Conservation (phyloP, 2,797 vertebrate genomes). For the Kryptopterus vitreolus region DNA sequence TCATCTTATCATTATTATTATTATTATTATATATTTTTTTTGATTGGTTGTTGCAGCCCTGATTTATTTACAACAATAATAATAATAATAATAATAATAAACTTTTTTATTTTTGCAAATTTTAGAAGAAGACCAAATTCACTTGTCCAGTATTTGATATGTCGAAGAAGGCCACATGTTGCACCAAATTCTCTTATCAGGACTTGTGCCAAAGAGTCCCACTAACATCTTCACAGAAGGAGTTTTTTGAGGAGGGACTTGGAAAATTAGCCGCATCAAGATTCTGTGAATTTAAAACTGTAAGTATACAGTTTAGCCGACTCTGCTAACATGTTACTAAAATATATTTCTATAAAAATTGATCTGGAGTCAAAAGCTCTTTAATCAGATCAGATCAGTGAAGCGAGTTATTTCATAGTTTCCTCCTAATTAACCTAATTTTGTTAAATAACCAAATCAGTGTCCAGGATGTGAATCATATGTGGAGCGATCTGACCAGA, state of each 20-base stretch:
- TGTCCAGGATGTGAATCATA: slow-evolving; percentile 69
- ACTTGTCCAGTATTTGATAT: slow-evolving; percentile 61
- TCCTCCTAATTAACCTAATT: neutral
- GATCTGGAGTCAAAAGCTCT: neutral
- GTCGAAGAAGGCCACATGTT: slow-evolving; percentile 40
- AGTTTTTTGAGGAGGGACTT: slow-evolving; percentile 65
- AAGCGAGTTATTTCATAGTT: neutral
- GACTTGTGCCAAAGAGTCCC: slow-evolving; percentile 65
- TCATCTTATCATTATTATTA: no score
- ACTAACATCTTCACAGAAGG: slow-evolving; percentile 61
- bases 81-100: neutral
- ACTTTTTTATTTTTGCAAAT: slow-evolving; percentile 13
- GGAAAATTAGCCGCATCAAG: slow-evolving; percentile 55
- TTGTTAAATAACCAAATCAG: slow-evolving; percentile 47
- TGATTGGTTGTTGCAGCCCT: no score
- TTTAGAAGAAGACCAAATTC: slow-evolving; percentile 55
- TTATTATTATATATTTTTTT: no score
- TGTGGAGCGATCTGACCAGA: slow-evolving; percentile 63
- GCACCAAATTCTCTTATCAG: slow-evolving; percentile 59
- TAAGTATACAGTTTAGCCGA: slow-evolving; percentile 51
- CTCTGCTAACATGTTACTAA: neutral
- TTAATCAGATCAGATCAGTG: neutral
- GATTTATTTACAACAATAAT: neutral
- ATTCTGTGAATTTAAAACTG: slow-evolving; percentile 65
- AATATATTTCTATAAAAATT: neutral